Base-by-base conservation (phyloP, 1,140 invertebrate species). In the Drosophila tristis region DNA sequence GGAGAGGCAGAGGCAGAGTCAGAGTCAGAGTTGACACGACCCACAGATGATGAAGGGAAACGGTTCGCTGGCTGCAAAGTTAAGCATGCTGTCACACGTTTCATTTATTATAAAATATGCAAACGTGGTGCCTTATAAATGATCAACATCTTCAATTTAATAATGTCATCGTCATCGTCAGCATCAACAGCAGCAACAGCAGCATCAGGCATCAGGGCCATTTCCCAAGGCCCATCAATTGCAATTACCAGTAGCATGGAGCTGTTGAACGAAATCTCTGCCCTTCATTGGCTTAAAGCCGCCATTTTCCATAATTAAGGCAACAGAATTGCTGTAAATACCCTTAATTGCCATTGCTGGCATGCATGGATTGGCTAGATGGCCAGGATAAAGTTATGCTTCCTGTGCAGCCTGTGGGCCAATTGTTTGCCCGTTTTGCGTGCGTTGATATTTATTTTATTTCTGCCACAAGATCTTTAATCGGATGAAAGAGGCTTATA, bases 91-190 rank as follows among this genome's bases (percentile, higher is more conserved):
- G 80, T 87, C 81, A 85, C 82, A 78, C 81, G 82, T 81, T 86
- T 87, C 82, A 86, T 87, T 87, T 86, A 87, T 82, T 78, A 86
- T 86, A 82, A 86, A 86, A 86, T 86, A 86, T 86, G 84, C 84
- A 87, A 78, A 72, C 68, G 59, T 63, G 74, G 51, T 67, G 66
- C 53, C 60, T 68, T 71, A 76, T 72, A 75, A 80, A 72, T 81
- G 74, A 86, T 82, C 74, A 82, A 71, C 74, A 82, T 80, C 73
- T 87, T 75, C 78, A 74, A 82, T 75, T 86, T 86, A 82, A 85
- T 80, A 80, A 87, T 74, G 74, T 39, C 74, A 81, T 71, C 62
- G 74, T 78, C 82, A 80, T 66, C 50, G 44, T 67, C 48, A 57
- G 31, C 63, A 65, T 8, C 25, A 25, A n/a, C 60, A 44, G 60